These are phyloP conservation scores for Anthophora plumipes DNA, from an alignment of 2,888 invertebrate species.

Conservation along the genomic window DNA sequence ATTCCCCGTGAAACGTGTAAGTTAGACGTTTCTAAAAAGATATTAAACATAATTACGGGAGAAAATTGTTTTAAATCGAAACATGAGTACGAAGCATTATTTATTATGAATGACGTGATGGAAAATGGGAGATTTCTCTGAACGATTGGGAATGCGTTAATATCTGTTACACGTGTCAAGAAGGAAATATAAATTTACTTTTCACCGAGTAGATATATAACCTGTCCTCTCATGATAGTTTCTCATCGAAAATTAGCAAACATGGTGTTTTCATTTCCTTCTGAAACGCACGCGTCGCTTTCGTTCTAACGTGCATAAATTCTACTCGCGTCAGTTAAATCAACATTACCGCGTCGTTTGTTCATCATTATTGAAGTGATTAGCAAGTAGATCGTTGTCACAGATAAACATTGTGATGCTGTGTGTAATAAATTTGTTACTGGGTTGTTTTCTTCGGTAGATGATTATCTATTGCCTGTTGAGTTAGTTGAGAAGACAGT, in stretches of 20 bases:
- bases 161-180: too few relatives aligned
- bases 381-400: slow-evolving; percentile 4
- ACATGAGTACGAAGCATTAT: not conserved
- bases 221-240: not conserved
- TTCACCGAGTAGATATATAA: too few relatives aligned
- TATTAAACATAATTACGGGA: too few relatives aligned
- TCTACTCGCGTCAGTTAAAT: not conserved
- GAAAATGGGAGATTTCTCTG: not conserved
- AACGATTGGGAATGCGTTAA: too few relatives aligned
- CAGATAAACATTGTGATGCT: not conserved
- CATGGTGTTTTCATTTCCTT: not conserved
- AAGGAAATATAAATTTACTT: too few relatives aligned
- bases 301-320: not conserved
- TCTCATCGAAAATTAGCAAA: not conserved
- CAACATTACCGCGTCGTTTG: not conserved
- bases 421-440: not conserved
- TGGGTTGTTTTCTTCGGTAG: not conserved
- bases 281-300: not conserved
- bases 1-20: too few relatives aligned
- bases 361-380: slow-evolving; percentile 1
- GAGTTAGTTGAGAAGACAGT: not conserved
- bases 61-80: too few relatives aligned
- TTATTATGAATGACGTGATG: not conserved
- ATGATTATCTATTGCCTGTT: not conserved
- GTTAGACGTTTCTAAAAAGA: too few relatives aligned